Base-by-base conservation (phyloP, 2,797 vertebrate species). In the Acanthiza pusilla region DNA sequence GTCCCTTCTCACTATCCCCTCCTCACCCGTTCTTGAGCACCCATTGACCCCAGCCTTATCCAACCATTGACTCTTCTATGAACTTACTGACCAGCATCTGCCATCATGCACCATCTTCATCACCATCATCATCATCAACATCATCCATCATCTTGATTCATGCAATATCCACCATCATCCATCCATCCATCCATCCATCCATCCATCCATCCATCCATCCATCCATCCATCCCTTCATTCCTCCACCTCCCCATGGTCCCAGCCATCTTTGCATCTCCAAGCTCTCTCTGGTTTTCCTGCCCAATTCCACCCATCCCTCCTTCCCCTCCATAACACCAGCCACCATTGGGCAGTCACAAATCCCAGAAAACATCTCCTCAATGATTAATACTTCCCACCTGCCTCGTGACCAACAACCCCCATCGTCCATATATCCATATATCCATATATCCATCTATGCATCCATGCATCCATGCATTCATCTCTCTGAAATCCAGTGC, bases 371-470 rank as follows among this genome's bases (percentile, higher is more conserved):
- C n/a, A 30, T 78, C 26, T 0, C 0, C 40, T 65, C 10, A 63
- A 10, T 19, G 10, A 65, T 3, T 30, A 40, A 65, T 13, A 45
- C 40, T 65, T 45, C 40, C 26, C 0, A 0, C 13, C 38, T 29
- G 48, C 60, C 42, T 25, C 19, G 5, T 36, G 48, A 30, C 19
- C 7, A 53, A 19, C 5, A 54, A 36, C 4, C 25, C 4, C 10
- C 10, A 6, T 30, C 32, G 30, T 45, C 58, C 58, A 61, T 40
- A 26, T 18, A 40, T 40, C 58, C 36, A 40, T 61, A n/a, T n/a
- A n/a, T 45, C 58, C 58, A 61, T 40, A 26, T 18, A 40, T 40
- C 58, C 36, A 40, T 61, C 12, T 17, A 60, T 2, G 6, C 12
- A 38, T 60, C 45, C n/a, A 48, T 66, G 5, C 21, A 22, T 73